Conservation (phyloP, 1,140 invertebrate genomes). For the Heliconius hewitsoni region DNA sequence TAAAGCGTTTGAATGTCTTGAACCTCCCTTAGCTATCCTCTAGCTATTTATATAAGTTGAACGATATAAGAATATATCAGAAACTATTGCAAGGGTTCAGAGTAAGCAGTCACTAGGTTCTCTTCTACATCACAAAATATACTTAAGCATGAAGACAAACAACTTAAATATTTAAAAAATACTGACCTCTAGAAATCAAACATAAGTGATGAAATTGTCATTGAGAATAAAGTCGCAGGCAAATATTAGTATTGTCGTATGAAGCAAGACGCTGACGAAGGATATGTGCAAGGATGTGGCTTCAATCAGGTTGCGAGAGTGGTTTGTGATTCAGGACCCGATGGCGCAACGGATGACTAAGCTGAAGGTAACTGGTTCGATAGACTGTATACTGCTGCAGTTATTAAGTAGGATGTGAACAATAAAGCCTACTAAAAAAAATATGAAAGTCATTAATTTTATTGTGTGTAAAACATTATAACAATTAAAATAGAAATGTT, state of each 20-base stretch:
- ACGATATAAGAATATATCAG: too few relatives aligned
- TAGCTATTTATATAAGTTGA: too few relatives aligned
- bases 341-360: background rate
- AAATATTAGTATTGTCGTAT: background rate
- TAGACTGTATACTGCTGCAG: background rate
- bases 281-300: conserved; percentile 11
- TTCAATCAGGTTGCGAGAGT: background rate
- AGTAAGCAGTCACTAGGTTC: too few relatives aligned
- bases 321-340: background rate
- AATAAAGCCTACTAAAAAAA: too few relatives aligned
- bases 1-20: too few relatives aligned
- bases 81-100: too few relatives aligned
- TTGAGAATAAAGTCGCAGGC: background rate
- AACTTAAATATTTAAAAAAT: too few relatives aligned
- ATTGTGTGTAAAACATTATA: background rate
- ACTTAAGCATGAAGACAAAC: too few relatives aligned
- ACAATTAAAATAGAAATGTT: background rate
- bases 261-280: background rate
- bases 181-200: background rate
- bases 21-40: too few relatives aligned
- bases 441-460: background rate
- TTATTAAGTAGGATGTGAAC: background rate
- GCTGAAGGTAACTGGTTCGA: background rate
- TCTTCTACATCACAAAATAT: too few relatives aligned
- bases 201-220: background rate